Conservation (phyloP, 2,797 vertebrate species). For the Pangasius mekongensis region DNA sequence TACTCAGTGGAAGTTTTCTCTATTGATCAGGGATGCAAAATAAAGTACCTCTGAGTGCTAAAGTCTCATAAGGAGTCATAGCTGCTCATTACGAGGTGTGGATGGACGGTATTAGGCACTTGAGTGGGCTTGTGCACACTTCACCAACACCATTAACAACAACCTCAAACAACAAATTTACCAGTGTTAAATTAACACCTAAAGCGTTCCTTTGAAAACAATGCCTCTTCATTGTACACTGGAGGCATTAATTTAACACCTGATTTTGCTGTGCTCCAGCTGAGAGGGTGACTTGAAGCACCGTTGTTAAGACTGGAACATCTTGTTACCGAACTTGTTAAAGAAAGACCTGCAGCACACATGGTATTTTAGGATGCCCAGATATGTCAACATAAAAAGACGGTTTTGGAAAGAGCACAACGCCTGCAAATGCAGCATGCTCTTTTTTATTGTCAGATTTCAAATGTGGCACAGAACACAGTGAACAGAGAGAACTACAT, state of each 20-base stretch:
- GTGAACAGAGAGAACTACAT: slow-evolving; percentile 31
- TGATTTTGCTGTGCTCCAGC: slow-evolving; percentile 12
- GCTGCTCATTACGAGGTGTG: slow-evolving; percentile 40
- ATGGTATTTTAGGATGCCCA: slow-evolving; percentile 34
- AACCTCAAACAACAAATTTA: slow-evolving; percentile 35
- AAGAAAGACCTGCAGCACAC: slow-evolving; percentile 23
- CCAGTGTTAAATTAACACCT: slow-evolving; percentile 14
- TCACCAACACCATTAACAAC: slow-evolving; percentile 29
- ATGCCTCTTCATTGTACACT: neutral
- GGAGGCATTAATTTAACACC: slow-evolving; percentile 20
- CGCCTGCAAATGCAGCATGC: slow-evolving; percentile 12
- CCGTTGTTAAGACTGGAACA: slow-evolving; percentile 4
- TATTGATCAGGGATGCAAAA: slow-evolving; percentile 53
- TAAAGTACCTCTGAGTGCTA: slow-evolving; percentile 36
- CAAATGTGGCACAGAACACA: slow-evolving; percentile 26
- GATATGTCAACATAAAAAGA: slow-evolving; percentile 26
- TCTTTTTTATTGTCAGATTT: slow-evolving; percentile 19
- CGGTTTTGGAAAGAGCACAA: slow-evolving; percentile 19
- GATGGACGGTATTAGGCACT: slow-evolving; percentile 26
- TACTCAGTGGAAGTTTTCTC: slow-evolving; percentile 26
- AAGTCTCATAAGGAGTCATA: neutral
- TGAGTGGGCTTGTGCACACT: neutral
- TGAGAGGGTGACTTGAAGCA: slow-evolving; percentile 12
- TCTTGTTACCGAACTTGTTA: slow-evolving; percentile 38
- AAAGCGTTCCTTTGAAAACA: slow-evolving; percentile 6